phyloP scores from a whole-genome alignment of 2,797 vertebrate species.

The Brachyrhaphis roseni region DNA sequence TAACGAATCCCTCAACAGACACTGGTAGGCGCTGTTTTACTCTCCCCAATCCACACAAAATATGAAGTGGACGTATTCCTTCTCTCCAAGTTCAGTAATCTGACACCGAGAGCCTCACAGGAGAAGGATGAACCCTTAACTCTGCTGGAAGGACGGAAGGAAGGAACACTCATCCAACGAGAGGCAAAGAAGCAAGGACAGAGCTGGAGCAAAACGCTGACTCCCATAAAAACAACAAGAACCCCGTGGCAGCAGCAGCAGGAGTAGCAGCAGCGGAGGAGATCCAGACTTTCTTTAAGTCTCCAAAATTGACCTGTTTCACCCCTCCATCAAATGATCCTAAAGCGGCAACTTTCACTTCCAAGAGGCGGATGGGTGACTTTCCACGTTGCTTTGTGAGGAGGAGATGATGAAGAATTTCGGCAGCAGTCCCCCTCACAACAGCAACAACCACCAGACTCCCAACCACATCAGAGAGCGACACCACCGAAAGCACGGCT shows the following conservation, averaged over 20 bases:
- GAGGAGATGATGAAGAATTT: constrained; percentile 91
- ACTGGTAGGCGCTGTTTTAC: constrained; percentile 71
- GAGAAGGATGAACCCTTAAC: constrained; percentile 79
- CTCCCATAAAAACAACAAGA: constrained; percentile 39
- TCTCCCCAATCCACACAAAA: constrained; percentile 10
- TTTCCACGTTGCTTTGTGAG: constrained; percentile 84
- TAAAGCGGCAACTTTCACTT: constrained; percentile 73
- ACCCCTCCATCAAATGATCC: constrained; percentile 64
- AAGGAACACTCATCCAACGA: constrained; percentile 59
- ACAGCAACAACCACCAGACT: constrained; percentile 73
- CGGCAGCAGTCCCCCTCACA: constrained; percentile 79
- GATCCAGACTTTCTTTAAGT: constrained; percentile 48
- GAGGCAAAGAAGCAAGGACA: constrained; percentile 45
- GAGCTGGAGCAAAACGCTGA: constrained; percentile 43
- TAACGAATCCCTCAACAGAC: constrained; percentile 14
- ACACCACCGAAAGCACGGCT: constrained; percentile 77
- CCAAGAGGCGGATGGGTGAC: constrained; percentile 88
- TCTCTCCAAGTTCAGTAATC: constrained; percentile 79
- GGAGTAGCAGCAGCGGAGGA: constrained; percentile 50
- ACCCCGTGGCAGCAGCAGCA: constrained; percentile 51
- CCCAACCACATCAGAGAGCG: constrained; percentile 80
- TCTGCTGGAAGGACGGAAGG: constrained; percentile 67
- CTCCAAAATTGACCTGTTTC: constrained; percentile 25
- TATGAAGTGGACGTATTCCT: constrained; percentile 74
- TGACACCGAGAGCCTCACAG: constrained; percentile 74